phyloP scores from a whole-genome alignment of 1,140 invertebrate species.

The Acromyrmex heyeri region DNA sequence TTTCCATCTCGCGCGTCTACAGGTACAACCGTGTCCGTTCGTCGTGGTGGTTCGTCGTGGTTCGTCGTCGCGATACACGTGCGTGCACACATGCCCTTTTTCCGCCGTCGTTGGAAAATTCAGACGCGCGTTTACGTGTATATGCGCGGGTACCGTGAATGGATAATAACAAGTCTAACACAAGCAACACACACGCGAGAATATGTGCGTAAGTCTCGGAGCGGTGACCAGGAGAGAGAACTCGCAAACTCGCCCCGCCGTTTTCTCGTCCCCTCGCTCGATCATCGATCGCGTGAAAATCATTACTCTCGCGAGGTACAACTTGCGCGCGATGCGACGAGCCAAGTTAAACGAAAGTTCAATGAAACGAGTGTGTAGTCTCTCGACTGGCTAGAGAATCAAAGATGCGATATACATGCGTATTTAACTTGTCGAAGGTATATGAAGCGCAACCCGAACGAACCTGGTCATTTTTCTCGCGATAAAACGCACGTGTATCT shows the following conservation, averaged over 20 bases:
- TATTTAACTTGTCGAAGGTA: background rate
- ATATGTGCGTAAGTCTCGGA: constrained; percentile 36
- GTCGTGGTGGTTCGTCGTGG: background rate
- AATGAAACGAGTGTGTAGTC: constrained; percentile 4
- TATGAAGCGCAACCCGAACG: background rate
- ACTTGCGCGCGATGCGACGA: background rate
- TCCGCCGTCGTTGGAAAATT: constrained; percentile 64
- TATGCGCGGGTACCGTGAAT: constrained; percentile 66
- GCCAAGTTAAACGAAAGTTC: constrained; percentile 1
- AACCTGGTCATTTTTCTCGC: background rate
- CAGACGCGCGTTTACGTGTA: constrained; percentile 44
- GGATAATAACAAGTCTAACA: constrained; percentile 57
- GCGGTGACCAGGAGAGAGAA: constrained; percentile 53
- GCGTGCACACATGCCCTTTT: background rate
- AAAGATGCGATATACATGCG: constrained; percentile 10
- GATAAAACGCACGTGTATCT: background rate
- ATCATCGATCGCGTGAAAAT: constrained; percentile 46
- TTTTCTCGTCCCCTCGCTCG: background rate
- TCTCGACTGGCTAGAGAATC: constrained; percentile 17
- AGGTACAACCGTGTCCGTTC: constrained; percentile 67
- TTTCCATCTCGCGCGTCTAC: constrained; percentile 65
- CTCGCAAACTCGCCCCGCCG: background rate
- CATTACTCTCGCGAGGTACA: constrained; percentile 4
- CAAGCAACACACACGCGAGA: background rate
- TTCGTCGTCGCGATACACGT: background rate